Evolutionary conservation across 2,888 invertebrate genomes (phyloP), one percentile per base, ranked within the genome.

Genomic region (Andricus curvator): DNA sequence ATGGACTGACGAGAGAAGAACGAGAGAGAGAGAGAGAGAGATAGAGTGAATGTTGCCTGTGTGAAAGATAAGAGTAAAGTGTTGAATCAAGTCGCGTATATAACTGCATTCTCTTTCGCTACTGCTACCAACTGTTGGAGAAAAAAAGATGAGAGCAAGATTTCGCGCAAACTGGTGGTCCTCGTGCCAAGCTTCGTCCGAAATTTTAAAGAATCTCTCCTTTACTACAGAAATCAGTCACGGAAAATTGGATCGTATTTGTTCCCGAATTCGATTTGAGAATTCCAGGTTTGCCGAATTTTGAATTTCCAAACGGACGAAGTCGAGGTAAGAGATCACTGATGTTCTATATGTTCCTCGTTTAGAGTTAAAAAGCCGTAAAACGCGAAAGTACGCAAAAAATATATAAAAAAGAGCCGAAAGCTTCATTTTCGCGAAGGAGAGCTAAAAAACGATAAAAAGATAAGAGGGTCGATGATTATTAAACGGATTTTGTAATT

Each of bases 1-100:
- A 80, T 78, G n/a, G 78, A 62, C 37, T 62, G 65, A 68, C 48
- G 56, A 82, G 51, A 64, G 44, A 77, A 77, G 44, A 65, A 20
- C 78, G 48, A 22, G 44, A 29, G 33, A 33, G 33, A 33, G 33
- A 37, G 37, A 37, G 66, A 77, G 44, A 65, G 62, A 48, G 66
- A 37, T 15, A 80, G 48, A 74, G 74, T 48, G 44, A 70, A 68
- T 68, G 68, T 22, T 48, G 25, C 56, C 33, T 74, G 74, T 29
- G 13, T 74, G 74, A 74, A 33, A 74, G 67, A 15, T 68, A 15
- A 44, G 74, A 56, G 70, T 48, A 56, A 79, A 65, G 65, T 56
- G 65, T 65, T 77, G 70, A 68, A 68, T 67, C 48, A 68, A 62
- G 68, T 62, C 51, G 77, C 77, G 44, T 65, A 20, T 62, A 62